Evolutionary conservation across 2,113 vertebrate genomes (phyloP).

Genomic region (Nannospalax galili): DNA sequence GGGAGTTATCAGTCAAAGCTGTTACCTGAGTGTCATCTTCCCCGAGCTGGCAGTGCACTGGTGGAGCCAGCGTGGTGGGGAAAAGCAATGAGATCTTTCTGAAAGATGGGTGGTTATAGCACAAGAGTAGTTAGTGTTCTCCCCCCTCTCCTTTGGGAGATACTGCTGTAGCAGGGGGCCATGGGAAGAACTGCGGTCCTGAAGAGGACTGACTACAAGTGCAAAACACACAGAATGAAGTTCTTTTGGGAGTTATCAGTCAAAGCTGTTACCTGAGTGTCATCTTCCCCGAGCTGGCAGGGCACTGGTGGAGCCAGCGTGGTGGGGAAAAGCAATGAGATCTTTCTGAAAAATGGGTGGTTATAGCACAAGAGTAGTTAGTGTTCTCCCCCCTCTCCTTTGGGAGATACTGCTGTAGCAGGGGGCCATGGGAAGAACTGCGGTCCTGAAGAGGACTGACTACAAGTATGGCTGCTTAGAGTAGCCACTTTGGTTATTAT

Average conservation of each 20-base stretch:
- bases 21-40: neutral
- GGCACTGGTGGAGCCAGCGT: neutral
- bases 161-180: neutral
- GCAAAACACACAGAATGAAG: neutral
- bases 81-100: slow-evolving; percentile 2
- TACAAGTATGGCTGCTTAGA: neutral
- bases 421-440: neutral
- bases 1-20: neutral
- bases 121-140: neutral
- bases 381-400: slow-evolving; percentile 20
- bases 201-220: neutral
- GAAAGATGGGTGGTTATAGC: slow-evolving; percentile 53
- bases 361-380: slow-evolving; percentile 17
- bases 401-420: neutral
- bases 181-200: neutral
- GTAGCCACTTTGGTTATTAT: neutral
- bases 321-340: neutral
- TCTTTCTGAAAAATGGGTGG: slow-evolving; percentile 50
- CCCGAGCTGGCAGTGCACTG: neutral
- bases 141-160: slow-evolving; percentile 46
- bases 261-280: neutral
- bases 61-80: neutral
- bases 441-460: neutral
- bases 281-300: neutral
- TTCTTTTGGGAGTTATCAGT: neutral